These are phyloP conservation scores for Araneus ventricosus DNA, from an alignment of 1,140 invertebrate species.

Conservation along the genomic window DNA sequence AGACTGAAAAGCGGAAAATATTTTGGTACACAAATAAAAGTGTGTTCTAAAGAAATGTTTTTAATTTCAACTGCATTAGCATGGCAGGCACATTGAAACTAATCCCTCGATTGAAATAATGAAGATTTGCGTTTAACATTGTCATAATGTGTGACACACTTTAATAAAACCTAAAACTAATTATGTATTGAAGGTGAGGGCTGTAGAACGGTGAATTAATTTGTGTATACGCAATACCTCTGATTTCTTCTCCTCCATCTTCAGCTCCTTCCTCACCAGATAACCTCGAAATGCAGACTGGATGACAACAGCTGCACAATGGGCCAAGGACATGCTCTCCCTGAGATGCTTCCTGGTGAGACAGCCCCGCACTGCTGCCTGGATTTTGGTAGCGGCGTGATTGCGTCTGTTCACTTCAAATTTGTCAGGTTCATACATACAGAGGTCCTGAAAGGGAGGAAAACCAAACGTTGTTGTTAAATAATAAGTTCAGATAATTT, in stretches of 20 bases:
- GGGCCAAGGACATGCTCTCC: not conserved
- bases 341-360: not conserved
- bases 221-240: not conserved
- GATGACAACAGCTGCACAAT: slow-evolving; percentile 16
- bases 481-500: too few species aligned
- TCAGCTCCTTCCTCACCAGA: not conserved
- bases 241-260: not conserved
- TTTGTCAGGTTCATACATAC: not conserved
- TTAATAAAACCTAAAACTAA: too few species aligned
- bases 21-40: too few species aligned
- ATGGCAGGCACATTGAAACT: too few species aligned
- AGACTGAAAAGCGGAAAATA: too few species aligned
- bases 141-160: too few species aligned
- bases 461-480: too few species aligned
- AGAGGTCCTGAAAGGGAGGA: not conserved
- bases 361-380: not conserved
- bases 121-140: too few species aligned
- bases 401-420: not conserved
- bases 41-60: too few species aligned
- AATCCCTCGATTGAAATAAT: too few species aligned
- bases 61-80: too few species aligned
- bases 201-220: not conserved
- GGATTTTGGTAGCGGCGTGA: not conserved
- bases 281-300: slow-evolving; percentile 29
- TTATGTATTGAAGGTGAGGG: too few species aligned